phyloP scores from a whole-genome alignment of 2,888 invertebrate species.

The Pristionchus mayeri region DNA sequence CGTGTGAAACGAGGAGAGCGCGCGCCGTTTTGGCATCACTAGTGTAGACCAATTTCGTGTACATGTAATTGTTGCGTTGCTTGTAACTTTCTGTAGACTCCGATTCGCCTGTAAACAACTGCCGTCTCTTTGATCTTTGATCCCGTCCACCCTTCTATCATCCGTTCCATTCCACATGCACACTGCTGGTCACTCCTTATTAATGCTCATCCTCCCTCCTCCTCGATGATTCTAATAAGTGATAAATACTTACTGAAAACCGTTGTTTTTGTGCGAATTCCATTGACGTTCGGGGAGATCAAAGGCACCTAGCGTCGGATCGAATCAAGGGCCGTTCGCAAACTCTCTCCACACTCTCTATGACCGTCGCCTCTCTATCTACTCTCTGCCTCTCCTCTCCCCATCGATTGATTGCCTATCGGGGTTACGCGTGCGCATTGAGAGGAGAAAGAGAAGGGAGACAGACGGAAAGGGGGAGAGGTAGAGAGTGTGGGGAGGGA shows the following conservation, averaged over 20 bases:
- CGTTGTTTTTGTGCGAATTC: no score
- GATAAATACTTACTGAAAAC: conserved; percentile 22
- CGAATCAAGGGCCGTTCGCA: neutral
- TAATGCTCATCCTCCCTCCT: neutral
- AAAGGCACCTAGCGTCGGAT: neutral
- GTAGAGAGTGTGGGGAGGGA: neutral
- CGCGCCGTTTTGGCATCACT: no score
- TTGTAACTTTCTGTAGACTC: neutral
- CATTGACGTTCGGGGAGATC: neutral
- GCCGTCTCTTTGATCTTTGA: conserved; percentile 21
- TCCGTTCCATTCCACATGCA: neutral
- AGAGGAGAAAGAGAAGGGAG: conserved; percentile 5
- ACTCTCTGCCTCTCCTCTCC: no score
- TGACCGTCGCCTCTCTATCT: neutral
- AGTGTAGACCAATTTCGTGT: no score
- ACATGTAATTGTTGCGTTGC: neutral
- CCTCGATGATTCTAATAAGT: conserved; percentile 29
- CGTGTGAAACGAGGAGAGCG: no score
- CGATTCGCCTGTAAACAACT: no score
- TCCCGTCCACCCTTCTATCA: neutral
- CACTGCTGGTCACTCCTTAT: conserved; percentile 43
- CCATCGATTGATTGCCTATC: conserved; percentile 43
- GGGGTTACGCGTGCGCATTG: conserved; percentile 39
- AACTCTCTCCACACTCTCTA: neutral
- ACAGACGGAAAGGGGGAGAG: conserved; percentile 15